Conservation (phyloP, 1,140 invertebrate genomes). For the Bombus fervidus region DNA sequence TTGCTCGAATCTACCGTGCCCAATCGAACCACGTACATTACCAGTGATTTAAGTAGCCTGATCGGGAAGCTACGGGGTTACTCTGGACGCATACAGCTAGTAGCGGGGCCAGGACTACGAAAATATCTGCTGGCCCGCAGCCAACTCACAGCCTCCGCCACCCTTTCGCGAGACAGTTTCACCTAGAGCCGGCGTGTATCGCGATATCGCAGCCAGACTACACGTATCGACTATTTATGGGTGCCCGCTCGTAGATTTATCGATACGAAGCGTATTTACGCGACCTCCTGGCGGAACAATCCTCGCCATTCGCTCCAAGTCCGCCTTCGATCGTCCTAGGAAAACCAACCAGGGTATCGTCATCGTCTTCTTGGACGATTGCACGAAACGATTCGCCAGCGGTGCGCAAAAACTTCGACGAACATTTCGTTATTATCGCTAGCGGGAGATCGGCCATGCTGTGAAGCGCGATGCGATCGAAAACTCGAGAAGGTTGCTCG, state of each 20-base stretch:
- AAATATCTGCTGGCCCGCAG: constrained; percentile 70
- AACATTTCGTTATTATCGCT: constrained; percentile 3
- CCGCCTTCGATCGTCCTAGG: neutral
- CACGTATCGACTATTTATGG: constrained; percentile 74
- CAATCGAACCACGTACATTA: constrained; percentile 61
- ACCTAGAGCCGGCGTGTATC: constrained; percentile 21
- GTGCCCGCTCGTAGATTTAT: constrained; percentile 74
- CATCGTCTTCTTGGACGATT: neutral
- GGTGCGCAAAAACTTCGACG: constrained; percentile 8
- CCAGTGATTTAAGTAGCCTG: constrained; percentile 78
- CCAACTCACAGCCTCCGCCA: constrained; percentile 42
- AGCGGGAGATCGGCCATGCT: neutral
- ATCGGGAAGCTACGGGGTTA: constrained; percentile 64
- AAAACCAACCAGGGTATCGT: neutral
- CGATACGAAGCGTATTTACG: constrained; percentile 67
- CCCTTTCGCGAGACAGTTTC: constrained; percentile 42
- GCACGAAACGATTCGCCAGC: neutral
- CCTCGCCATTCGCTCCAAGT: neutral
- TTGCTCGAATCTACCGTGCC: constrained; percentile 31
- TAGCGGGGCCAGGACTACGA: constrained; percentile 51
- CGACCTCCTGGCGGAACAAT: neutral
- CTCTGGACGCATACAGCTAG: constrained; percentile 20
- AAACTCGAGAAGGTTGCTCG: neutral
- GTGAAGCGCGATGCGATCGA: neutral
- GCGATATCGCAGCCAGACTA: constrained; percentile 18